Evolutionary conservation across 2,888 invertebrate genomes (phyloP).

Genomic region (Bimastos eiseni): DNA sequence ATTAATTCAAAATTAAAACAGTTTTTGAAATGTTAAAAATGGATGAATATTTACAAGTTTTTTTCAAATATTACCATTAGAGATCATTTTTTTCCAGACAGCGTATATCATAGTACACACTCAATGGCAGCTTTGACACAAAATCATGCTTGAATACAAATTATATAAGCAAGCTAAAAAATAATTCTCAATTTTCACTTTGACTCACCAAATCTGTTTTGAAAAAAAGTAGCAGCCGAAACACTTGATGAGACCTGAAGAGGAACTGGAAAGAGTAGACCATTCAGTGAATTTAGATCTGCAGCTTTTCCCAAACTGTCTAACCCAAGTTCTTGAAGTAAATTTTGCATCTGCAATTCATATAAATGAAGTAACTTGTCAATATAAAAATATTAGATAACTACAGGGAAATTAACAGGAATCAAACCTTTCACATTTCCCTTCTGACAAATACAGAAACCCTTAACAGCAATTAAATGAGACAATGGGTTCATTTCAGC

Average conservation of each 20-base stretch:
- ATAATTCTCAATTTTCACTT: not conserved
- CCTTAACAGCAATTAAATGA: not conserved
- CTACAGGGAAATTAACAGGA: not conserved
- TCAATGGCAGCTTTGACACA: not conserved
- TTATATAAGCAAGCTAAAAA: not conserved
- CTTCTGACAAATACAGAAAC: not conserved
- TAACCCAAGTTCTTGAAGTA: not conserved
- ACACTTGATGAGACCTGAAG: not conserved
- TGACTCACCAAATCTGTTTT: constrained; percentile 30
- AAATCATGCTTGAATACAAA: not conserved
- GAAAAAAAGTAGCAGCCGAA: constrained; percentile 29
- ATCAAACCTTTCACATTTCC: not conserved
- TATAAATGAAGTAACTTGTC: not conserved
- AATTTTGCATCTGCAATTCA: not conserved
- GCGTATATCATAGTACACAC: not conserved
- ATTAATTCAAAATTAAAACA: no score
- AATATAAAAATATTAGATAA: not conserved
- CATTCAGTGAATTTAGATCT: not conserved
- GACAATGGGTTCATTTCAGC: not conserved
- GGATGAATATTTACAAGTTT: no score
- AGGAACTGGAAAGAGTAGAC: not conserved
- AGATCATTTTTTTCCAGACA: no score
- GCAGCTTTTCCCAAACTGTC: not conserved
- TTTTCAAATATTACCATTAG: no score
- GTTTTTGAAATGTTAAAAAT: no score